Conservation (phyloP, 2,113 vertebrate genomes). For the Odocoileus hemionus region DNA sequence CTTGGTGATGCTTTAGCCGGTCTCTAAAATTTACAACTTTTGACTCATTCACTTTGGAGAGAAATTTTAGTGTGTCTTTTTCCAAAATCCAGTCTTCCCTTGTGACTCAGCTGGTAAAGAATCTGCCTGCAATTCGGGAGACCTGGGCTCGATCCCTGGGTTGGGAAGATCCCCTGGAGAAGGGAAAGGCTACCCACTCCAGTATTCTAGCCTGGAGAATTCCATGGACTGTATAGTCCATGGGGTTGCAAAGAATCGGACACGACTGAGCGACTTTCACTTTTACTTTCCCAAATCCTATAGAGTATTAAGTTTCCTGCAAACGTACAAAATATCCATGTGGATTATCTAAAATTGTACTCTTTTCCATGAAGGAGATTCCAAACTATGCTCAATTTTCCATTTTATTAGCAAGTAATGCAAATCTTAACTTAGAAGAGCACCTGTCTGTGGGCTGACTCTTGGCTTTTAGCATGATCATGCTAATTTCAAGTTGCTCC, state of each 20-base stretch:
- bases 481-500: background rate
- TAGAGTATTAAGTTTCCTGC: background rate
- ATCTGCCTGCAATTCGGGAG: rapidly evolving
- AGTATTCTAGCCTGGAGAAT: background rate
- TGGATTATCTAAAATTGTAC: background rate
- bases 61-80: background rate
- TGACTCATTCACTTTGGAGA: constrained; percentile 17
- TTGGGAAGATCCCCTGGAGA: background rate
- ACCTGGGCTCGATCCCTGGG: background rate
- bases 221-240: background rate
- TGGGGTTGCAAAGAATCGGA: background rate
- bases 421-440: constrained; percentile 9
- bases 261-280: background rate
- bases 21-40: constrained; percentile 26
- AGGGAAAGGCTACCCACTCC: background rate
- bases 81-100: background rate
- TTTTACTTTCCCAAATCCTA: background rate
- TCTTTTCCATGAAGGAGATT: background rate
- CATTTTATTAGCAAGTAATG: background rate
- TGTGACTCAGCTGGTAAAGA: background rate
- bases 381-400: constrained; percentile 4
- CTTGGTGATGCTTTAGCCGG: background rate
- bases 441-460: background rate
- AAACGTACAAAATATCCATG: background rate
- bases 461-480: background rate